Conservation (phyloP, 1,140 invertebrate species). For the Batillaria attramentaria region DNA sequence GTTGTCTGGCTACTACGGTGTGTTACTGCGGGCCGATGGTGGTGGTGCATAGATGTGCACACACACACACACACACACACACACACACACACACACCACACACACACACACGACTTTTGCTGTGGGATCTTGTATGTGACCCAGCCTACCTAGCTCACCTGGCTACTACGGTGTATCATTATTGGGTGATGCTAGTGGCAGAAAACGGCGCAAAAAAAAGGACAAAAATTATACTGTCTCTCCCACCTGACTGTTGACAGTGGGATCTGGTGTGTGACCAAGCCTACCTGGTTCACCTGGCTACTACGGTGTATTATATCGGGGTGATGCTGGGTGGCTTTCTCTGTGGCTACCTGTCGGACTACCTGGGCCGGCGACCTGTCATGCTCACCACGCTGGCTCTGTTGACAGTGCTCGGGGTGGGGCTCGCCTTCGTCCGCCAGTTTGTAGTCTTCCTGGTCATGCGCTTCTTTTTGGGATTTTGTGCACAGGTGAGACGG, state of each 20-base stretch:
- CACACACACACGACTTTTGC: not conserved
- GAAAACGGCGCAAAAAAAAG: too few relatives aligned
- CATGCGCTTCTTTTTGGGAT: not conserved
- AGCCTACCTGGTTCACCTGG: slow-evolving; percentile 5
- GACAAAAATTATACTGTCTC: too few relatives aligned
- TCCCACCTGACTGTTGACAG: too few relatives aligned
- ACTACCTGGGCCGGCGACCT: not conserved
- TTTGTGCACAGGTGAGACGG: not conserved
- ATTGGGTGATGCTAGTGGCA: slow-evolving; percentile 15
- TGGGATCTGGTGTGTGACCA: slow-evolving; percentile 30
- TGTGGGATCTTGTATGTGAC: slow-evolving; percentile 30
- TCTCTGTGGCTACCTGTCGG: slow-evolving; percentile 9
- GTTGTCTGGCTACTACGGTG: not conserved
- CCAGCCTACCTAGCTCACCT: slow-evolving; percentile 6
- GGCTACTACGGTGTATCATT: slow-evolving; percentile 14
- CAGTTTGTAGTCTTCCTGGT: not conserved
- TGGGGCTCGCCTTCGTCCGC: slow-evolving; percentile 9
- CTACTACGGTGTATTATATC: slow-evolving; percentile 14
- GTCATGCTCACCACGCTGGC: slow-evolving; percentile 4
- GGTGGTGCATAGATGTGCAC: not conserved
- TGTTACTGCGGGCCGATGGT: not conserved
- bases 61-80: slow-evolving; percentile 6
- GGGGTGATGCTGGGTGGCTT: slow-evolving; percentile 20
- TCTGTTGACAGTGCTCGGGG: not conserved
- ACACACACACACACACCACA: slow-evolving; percentile 3